Conservation (phyloP, 2,888 invertebrate species). For the Microchrysa polita region DNA sequence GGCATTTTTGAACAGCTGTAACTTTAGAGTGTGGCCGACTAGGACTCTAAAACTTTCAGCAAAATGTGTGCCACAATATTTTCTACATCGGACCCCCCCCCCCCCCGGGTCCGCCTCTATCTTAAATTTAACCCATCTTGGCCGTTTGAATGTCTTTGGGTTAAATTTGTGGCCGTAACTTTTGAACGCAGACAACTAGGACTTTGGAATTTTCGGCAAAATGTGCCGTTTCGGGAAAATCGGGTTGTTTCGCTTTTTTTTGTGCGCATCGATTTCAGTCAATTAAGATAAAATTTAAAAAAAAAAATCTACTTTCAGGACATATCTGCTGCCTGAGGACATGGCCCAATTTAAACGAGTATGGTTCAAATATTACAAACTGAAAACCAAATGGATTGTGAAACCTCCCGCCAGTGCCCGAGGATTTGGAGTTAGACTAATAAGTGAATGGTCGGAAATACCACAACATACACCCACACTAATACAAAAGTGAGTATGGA, state of each 20-base stretch:
- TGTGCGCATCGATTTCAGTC: no score
- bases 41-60: no score
- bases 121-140: no score
- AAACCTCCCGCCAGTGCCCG: constrained; percentile 98
- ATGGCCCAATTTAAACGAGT: constrained; percentile 81
- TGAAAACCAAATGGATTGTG: constrained; percentile 91
- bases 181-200: background rate
- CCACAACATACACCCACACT: constrained; percentile 90
- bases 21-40: no score
- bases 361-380: constrained; percentile 83
- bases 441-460: constrained; percentile 93
- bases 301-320: no score
- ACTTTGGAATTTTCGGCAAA: background rate
- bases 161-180: no score
- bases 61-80: no score
- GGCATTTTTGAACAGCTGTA: no score
- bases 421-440: constrained; percentile 94
- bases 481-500: constrained; percentile 76
- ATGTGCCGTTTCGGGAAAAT: background rate
- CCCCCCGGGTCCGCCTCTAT: no score
- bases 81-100: no score
- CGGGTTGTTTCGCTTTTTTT: background rate
- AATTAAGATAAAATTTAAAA: no score
- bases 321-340: constrained; percentile 91
- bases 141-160: no score